These are phyloP conservation scores for Watersipora subatra DNA, from an alignment of 1,140 invertebrate genomes.

Conservation along the genomic window DNA sequence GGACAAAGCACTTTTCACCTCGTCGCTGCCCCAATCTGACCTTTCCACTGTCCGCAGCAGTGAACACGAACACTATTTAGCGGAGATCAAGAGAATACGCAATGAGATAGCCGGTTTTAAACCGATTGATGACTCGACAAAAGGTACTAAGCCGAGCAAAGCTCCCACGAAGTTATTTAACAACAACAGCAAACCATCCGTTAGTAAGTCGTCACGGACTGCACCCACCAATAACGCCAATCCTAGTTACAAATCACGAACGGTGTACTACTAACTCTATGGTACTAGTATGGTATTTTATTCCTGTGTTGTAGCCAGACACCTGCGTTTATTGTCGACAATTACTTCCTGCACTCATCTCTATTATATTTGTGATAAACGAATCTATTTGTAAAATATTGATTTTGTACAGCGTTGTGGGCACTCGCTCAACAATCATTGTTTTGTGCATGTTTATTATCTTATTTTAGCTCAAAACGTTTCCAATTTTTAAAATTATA, in stretches of 20 bases:
- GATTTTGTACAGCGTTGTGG: too few species aligned
- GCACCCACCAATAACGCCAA: not conserved
- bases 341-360: too few species aligned
- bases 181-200: not conserved
- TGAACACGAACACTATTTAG: slow-evolving; percentile 24
- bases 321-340: too few species aligned
- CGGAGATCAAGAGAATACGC: slow-evolving; percentile 27
- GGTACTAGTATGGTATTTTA: too few species aligned
- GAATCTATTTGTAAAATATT: too few species aligned
- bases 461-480: too few species aligned
- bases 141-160: not conserved
- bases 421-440: too few species aligned
- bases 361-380: too few species aligned
- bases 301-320: too few species aligned
- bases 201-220: not conserved
- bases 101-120: slow-evolving; percentile 31
- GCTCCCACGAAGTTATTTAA: not conserved
- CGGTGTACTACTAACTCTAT: not conserved
- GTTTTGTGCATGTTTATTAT: too few species aligned
- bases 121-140: slow-evolving; percentile 22
- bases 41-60: slow-evolving; percentile 12
- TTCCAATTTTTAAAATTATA: too few species aligned
- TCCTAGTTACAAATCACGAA: not conserved
- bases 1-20: slow-evolving; percentile 37
- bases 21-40: slow-evolving; percentile 12